Conservation (phyloP, 1,140 invertebrate species). For the Heliconius hermathena region DNA sequence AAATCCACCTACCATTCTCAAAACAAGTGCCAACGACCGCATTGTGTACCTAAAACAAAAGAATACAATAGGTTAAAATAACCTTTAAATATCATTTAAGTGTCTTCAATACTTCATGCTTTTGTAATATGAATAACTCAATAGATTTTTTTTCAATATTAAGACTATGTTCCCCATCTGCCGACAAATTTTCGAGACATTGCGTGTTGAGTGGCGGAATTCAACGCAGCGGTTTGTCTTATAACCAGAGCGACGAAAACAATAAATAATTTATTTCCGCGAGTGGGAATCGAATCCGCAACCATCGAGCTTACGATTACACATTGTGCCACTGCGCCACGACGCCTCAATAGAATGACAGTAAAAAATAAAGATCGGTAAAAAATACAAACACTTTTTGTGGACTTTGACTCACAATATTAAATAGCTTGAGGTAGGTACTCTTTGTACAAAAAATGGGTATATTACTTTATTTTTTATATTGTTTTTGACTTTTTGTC, state of each 20-base stretch:
- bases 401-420: not conserved
- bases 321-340: no score
- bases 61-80: slow-evolving; percentile 29
- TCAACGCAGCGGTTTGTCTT: no score
- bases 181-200: no score
- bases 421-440: slow-evolving; percentile 8
- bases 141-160: not conserved
- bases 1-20: not conserved
- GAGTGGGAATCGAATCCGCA: no score
- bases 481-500: not conserved
- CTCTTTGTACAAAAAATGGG: not conserved
- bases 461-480: not conserved
- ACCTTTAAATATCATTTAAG: slow-evolving; percentile 5
- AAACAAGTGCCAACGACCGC: slow-evolving; percentile 21
- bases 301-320: no score
- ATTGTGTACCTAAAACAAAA: slow-evolving; percentile 52
- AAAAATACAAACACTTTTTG: slow-evolving; percentile 8
- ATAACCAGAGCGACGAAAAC: no score
- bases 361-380: not conserved
- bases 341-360: not conserved
- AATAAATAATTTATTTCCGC: no score
- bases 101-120: not conserved
- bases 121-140: not conserved
- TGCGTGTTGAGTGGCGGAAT: no score
- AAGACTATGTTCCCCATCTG: no score